Evolutionary conservation across 2,113 vertebrate genomes (phyloP), one percentile per base, ranked within the genome.

Genomic region (Psophia crepitans): DNA sequence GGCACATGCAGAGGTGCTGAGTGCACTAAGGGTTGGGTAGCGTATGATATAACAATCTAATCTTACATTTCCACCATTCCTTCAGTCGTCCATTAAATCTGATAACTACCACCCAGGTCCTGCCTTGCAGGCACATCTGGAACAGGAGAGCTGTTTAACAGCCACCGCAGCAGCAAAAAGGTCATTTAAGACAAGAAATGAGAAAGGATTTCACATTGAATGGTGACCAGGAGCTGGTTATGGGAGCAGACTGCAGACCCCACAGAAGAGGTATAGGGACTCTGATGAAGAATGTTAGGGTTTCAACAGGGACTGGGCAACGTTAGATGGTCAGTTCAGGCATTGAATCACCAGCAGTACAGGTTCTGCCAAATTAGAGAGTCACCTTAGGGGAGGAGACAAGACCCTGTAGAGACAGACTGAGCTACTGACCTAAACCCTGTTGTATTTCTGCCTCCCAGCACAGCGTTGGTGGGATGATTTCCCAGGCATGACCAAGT

Each of bases 41-140:
- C 12, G 12, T 20, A 48, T 12, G 8, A 24, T 51, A 27, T 8
- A 44, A 39, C 37, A 32, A 46, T 9, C n/a, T 6, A 23, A 57
- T 17, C 48, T 57, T n/a, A 32, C 1, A 2, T 60, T 76, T 70
- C 46, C 26, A 14, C 9, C 0, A 0, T 56, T 43, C 32, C 32
- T 60, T 46, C 57, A 65, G 32, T 41, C 51, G 21, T 64, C 30
- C 16, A 11, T 17, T 43, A 61, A 10, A 26, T 44, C 39, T 68
- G 27, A 19, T 20, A 73, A 17, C 58, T 48, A 18, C 43, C 32
- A 80, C 9, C 24, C 18, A 44, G 37, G 53, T 39, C 14, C 22
- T 53, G 35, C 37, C 44, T 22, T 9, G 33, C 44, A 43, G 54
- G n/a, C 27, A n/a, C 41, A 33, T 11, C 44, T 60, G 51, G 57